Conservation (phyloP, 1,140 invertebrate genomes). For the Chymomyza costata region DNA sequence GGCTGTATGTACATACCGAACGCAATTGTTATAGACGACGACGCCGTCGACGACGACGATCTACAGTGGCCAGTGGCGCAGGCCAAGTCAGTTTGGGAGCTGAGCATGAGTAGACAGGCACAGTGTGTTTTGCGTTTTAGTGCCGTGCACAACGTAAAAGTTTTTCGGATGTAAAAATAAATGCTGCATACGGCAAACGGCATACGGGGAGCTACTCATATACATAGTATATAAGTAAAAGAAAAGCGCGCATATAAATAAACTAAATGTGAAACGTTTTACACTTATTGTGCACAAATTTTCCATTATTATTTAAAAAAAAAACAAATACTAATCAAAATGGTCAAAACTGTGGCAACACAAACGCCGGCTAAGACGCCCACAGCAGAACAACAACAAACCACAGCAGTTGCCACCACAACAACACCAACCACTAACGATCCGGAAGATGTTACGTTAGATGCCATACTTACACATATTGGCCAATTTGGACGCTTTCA, state of each 20-base stretch:
- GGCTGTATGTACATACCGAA: too few species aligned
- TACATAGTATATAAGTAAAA: slow-evolving; percentile 6
- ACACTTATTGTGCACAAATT: slow-evolving; percentile 8
- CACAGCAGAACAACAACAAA: slow-evolving; percentile 4
- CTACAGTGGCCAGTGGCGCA: too few species aligned
- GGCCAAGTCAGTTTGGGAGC: too few species aligned
- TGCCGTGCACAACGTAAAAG: slow-evolving; percentile 27
- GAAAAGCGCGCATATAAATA: slow-evolving; percentile 27
- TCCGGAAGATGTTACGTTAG: slow-evolving; percentile 60
- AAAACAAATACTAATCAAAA: slow-evolving; percentile 19
- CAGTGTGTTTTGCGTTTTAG: slow-evolving; percentile 28
- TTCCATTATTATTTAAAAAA: background rate
- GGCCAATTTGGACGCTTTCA: slow-evolving; percentile 80
- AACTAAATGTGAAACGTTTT: slow-evolving; percentile 21
- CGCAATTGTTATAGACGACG: too few species aligned
- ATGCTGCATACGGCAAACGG: slow-evolving; percentile 17
- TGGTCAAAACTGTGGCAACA: slow-evolving; percentile 25
- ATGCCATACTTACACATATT: slow-evolving; percentile 74
- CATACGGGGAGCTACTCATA: too few species aligned
- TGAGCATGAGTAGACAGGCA: background rate
- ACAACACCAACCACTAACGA: slow-evolving; percentile 17
- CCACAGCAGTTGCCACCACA: too few species aligned
- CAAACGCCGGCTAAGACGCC: slow-evolving; percentile 20
- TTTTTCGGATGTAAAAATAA: slow-evolving; percentile 34
- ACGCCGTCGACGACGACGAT: too few species aligned